Percentiles rank a stretch among this genome's conserved stretches.
These are phyloP conservation scores for Formica aserva DNA, from an alignment of 2,888 invertebrate species.

Conservation along the genomic window DNA sequence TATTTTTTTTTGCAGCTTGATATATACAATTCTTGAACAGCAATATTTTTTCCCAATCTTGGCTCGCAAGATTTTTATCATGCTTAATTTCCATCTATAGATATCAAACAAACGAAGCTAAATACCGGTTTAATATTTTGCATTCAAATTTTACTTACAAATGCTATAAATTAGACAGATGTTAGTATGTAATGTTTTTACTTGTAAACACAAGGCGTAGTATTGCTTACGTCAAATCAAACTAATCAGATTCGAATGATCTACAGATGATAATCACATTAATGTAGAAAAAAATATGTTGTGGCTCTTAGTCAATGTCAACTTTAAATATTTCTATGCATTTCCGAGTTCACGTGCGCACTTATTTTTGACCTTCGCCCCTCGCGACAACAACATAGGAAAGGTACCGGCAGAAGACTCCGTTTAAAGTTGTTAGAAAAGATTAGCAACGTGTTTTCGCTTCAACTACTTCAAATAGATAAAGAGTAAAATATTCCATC, in stretches of 20 bases:
- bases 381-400: conserved; percentile 18
- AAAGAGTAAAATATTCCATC: conserved; percentile 35
- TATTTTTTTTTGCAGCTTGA: neutral
- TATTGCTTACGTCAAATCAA: conserved; percentile 16
- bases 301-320: neutral
- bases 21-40: neutral
- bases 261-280: conserved; percentile 1
- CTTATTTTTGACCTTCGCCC: conserved; percentile 40
- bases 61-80: neutral
- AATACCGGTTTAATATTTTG: neutral
- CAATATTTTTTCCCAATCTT: neutral
- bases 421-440: conserved; percentile 45
- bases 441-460: conserved; percentile 39
- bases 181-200: neutral
- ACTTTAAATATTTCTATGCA: conserved; percentile 14
- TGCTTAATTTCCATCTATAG: neutral
- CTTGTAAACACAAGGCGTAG: neutral
- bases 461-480: conserved; percentile 36
- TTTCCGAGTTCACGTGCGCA: neutral
- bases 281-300: neutral
- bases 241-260: neutral
- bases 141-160: conserved; percentile 1
- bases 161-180: neutral
- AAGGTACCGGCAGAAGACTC: conserved; percentile 16
- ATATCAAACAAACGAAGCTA: neutral